Base-by-base conservation (phyloP, 2,888 invertebrate species). In the Cheilosia scutellata region DNA sequence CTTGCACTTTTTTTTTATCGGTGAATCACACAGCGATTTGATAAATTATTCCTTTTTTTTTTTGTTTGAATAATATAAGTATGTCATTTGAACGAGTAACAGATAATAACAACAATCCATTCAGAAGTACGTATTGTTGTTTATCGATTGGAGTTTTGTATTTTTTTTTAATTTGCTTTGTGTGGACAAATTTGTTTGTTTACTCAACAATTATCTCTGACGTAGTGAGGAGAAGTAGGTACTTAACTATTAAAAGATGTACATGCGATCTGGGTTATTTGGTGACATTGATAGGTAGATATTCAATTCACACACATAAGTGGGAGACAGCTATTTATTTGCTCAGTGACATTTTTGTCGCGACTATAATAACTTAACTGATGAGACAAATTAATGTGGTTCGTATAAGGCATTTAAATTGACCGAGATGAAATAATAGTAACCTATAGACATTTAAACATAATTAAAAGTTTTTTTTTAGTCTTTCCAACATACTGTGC, bases 361-460 rank as follows among this genome's bases (percentile, higher is more conserved):
- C 27, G 27, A 42, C 29, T 16, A 33, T 7, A 70, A 57, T 55
- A 55, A 44, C 20, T 70, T 47, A 44, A 70, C 57, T 70, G 16
- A 31, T 40, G 37, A 66, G 5, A 40, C 51, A 42, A 42, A 37
- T 25, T 42, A 9, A 29, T 29, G 20, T n/a, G 40, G 29, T 44
- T 16, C 47, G 47, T 57, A 47, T 47, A 33, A 57, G 20, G 47
- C 20, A 70, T 70, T 57, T 47, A 27, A 33, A 70, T 57, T 25
- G 33, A 31, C 11, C 0, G 13, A 27, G 37, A 47, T 27, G n/a
- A 40, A 37, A 25, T 51, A 37, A 27, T 51, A 37, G n/a, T 44
- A 29, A 29, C 20, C 4, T 31, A 20, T 20, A 29, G 11, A 6
- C 31, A 44, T 42, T 42, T 5, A 7, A 7, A 53, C 5, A 29